phyloP scores from a whole-genome alignment of 2,113 vertebrate species.

The Cebidichthys violaceus region DNA sequence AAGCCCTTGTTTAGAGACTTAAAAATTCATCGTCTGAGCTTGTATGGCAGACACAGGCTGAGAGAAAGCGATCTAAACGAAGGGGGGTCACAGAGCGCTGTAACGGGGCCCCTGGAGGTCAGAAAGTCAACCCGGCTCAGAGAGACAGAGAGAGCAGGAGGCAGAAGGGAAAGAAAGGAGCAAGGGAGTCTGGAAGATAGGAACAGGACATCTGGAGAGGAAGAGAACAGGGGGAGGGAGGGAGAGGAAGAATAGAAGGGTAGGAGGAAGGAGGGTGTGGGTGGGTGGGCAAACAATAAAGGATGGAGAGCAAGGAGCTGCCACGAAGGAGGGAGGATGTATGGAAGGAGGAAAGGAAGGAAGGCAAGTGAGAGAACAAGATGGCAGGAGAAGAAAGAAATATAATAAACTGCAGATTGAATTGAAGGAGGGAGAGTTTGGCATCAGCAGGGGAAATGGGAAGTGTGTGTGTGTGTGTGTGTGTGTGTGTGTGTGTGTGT shows the following conservation, averaged over 20 bases:
- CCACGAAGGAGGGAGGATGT: conserved; percentile 60
- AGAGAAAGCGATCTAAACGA: conserved; percentile 34
- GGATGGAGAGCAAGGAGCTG: conserved; percentile 66
- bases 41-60: conserved; percentile 31
- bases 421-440: conserved; percentile 60
- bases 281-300: conserved; percentile 69
- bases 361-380: conserved; percentile 54
- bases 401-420: conserved; percentile 72
- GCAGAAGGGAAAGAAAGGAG: conserved; percentile 75
- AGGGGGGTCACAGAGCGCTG: conserved; percentile 62
- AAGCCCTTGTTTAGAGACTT: conserved; percentile 31
- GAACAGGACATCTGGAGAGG: conserved; percentile 83
- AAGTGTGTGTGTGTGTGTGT: conserved; percentile 12
- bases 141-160: conserved; percentile 66
- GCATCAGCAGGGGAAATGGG: conserved; percentile 44
- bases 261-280: conserved; percentile 63
- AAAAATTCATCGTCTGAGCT: conserved; percentile 61
- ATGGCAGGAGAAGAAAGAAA: conserved; percentile 64
- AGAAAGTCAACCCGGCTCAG: conserved; percentile 72
- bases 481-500: conserved; percentile 5
- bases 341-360: conserved; percentile 50
- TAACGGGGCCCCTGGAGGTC: conserved; percentile 75
- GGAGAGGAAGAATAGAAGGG: conserved; percentile 64
- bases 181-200: conserved; percentile 83
- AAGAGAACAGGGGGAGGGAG: conserved; percentile 73